Conservation (phyloP, 2,113 vertebrate species). For the Macrotus californicus region DNA sequence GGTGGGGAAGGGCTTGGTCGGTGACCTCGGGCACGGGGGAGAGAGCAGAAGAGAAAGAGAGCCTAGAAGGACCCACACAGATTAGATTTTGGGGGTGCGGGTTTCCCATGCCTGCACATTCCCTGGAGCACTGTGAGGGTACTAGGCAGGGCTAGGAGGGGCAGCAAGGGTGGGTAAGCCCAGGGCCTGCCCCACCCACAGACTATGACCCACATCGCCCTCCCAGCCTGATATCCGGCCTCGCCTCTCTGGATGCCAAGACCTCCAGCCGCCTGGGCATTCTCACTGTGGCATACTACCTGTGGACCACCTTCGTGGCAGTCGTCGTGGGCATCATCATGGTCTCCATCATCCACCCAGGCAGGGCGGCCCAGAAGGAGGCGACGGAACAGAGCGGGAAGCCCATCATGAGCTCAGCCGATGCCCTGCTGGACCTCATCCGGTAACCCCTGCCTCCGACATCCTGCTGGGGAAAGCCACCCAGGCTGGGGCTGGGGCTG, state of each 20-base stretch:
- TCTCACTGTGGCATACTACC: conserved; percentile 97
- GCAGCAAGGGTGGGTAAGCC: neutral
- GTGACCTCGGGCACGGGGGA: neutral
- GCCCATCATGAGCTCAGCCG: conserved; percentile 96
- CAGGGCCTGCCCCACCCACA: neutral
- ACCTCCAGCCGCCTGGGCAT: conserved; percentile 96
- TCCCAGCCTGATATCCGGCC: conserved; percentile 94
- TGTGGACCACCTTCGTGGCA: conserved; percentile 98
- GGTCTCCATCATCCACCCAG: conserved; percentile 97
- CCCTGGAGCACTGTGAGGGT: neutral
- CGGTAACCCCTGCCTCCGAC: conserved; percentile 79
- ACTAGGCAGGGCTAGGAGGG: neutral
- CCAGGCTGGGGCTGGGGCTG: neutral
- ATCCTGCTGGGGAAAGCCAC: neutral
- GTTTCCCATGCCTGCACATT: accelerated
- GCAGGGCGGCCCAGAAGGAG: conserved; percentile 94
- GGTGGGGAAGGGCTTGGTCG: too few species aligned
- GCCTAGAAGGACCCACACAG: neutral
- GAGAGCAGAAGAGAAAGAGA: neutral
- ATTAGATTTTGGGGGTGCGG: too few species aligned
- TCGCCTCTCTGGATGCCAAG: conserved; percentile 96
- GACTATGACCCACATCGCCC: neutral
- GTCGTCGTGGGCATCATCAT: conserved; percentile 97
- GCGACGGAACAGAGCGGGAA: conserved; percentile 89
- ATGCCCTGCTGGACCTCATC: conserved; percentile 95